Base-by-base conservation (phyloP, 2,797 vertebrate species). In the Taenioides sp. region DNA sequence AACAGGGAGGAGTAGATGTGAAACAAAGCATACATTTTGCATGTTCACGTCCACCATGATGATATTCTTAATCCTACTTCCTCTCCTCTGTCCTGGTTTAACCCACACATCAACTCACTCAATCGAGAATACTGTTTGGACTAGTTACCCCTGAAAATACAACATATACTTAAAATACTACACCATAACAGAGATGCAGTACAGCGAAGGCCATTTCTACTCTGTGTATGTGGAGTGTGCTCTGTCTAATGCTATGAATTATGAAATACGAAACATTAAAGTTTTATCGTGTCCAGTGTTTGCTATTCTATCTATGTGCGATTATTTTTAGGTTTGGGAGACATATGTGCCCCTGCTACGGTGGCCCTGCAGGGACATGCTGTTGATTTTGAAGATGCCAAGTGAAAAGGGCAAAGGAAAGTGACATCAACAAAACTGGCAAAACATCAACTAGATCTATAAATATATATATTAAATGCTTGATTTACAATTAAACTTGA, bases 1-100 rank as follows among this genome's bases (percentile, higher is more conserved):
- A 67, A 68, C 59, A 57, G 52, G 7, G 40, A 49, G 64, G 52
- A 65, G 62, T 70, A 37, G 62, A 69, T 67, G 47, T 6, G 58
- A 28, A 23, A 2, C 0, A 78, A 78, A 68, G 65, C 75, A 79
- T 78, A 67, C 72, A 76, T 86, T 82, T 86, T 79, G 70, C 78
- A 82, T 85, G 78, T 37, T 0, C 60, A 12, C 34, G 71, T 75
- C 61, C 64, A 59, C 67, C 59, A 52, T 54, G 4, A 28, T n/a
- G 55, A 17, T 27, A 64, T 50, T 64, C 43, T 72, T 65, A 64
- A 31, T 66, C 65, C 57, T 58, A 37, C 75, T 73, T 27, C 58
- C 72, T 57, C 71, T 71, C 12, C 47, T 57, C 71, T 71, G 79
- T 76, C 77, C 75, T 84, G 28, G 43, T 71, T 70, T 77, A 71